These are phyloP conservation scores for Phaedon cochleariae DNA, from an alignment of 2,888 invertebrate species.

Conservation along the genomic window DNA sequence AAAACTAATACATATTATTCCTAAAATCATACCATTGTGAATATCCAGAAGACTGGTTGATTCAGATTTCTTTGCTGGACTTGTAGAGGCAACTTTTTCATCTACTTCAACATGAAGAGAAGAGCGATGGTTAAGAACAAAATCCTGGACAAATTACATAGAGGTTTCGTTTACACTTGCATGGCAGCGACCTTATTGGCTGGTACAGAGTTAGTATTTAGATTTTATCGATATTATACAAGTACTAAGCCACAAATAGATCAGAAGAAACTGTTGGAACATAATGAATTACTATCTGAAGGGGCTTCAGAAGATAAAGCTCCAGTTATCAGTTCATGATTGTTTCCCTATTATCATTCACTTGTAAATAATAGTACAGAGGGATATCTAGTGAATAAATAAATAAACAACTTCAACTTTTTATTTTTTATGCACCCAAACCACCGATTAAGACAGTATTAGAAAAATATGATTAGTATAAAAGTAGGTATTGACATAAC, in stretches of 20 bases:
- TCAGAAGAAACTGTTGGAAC: slow-evolving; percentile 58
- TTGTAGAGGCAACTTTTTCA: too few species aligned
- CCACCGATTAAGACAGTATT: too few species aligned
- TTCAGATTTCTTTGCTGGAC: too few species aligned
- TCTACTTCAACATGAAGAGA: slow-evolving; percentile 48
- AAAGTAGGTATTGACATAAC: too few species aligned
- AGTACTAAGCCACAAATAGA: slow-evolving; percentile 61
- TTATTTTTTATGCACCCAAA: too few species aligned
- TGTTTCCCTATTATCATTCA: neutral
- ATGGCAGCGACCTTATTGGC: slow-evolving; percentile 67
- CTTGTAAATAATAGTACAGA: slow-evolving; percentile 9
- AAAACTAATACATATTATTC: too few species aligned
- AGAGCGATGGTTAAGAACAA: slow-evolving; percentile 57
- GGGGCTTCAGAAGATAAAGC: slow-evolving; percentile 62
- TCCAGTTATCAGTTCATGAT: slow-evolving; percentile 15
- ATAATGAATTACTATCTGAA: slow-evolving; percentile 63
- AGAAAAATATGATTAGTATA: too few species aligned
- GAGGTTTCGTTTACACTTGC: slow-evolving; percentile 66
- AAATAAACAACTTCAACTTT: neutral
- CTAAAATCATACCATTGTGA: too few species aligned
- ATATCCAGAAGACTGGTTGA: too few species aligned
- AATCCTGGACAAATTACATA: slow-evolving; percentile 65
- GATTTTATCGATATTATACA: slow-evolving; percentile 64
- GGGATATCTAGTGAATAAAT: neutral
- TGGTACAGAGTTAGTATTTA: slow-evolving; percentile 61